Evolutionary conservation across 2,888 invertebrate genomes (phyloP), one percentile per base, ranked within the genome.

Genomic region (Oasisia sp.): DNA sequence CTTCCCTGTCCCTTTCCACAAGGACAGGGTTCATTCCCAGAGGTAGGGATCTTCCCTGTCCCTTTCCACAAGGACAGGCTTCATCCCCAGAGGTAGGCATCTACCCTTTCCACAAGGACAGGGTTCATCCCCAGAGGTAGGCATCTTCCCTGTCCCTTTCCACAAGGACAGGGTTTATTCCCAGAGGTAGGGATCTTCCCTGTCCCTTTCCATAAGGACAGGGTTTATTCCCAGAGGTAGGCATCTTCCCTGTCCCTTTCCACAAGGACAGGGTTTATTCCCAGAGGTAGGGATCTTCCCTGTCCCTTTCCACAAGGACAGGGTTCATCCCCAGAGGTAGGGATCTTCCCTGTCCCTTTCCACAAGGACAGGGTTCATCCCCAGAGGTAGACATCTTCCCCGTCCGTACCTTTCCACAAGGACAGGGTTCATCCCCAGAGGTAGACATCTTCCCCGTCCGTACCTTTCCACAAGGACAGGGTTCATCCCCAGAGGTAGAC

Each of bases 241-340:
- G n/a, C n/a, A n/a, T n/a, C n/a, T n/a, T n/a, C n/a, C n/a, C n/a
- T n/a, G n/a, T n/a, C n/a, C n/a, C 99, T 45, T 99, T 99, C 96
- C 99, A 99, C 32, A 99, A 98, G 99, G 99, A 99, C 97, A 97
- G 99, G 95, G 99, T 99, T 32, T 99, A 99, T 97, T 99, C 99
- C 27, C 97, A 99, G 95, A 98, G 99, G 98, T 98, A 96, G 90
- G 92, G 56, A 56, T n/a, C n/a, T n/a, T n/a, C n/a, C n/a, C n/a
- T n/a, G n/a, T n/a, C n/a, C 56, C 56, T 19, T 56, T 14, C 19
- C 56, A 56, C 56, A 56, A 38, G 99, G 99, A 99, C 97, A 97
- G 99, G 95, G 99, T 99, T 32, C 99, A 99, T 97, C 99, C 99
- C 27, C 97, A 99, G 95, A 98, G 99, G 98, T 98, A 96, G 90